Percentiles rank a stretch among this genome's conserved stretches.
Conservation (phyloP, 2,113 vertebrate species). For the Pyrgilauda ruficollis region DNA sequence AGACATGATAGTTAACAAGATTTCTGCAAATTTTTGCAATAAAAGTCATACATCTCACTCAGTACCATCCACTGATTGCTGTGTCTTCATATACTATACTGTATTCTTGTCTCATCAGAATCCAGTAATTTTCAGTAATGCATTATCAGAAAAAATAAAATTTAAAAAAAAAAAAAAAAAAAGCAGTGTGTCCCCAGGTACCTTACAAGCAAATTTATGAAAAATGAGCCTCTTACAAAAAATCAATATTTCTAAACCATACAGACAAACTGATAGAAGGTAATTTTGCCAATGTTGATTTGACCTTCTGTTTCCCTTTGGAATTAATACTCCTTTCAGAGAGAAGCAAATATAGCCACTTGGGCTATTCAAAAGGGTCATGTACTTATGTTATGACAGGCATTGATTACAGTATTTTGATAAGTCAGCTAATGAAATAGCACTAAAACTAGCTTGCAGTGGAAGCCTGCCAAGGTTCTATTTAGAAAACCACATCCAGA, state of each 20-base stretch:
- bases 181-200: background rate
- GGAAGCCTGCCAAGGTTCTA: constrained; percentile 44
- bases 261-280: background rate
- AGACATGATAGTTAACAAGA: background rate
- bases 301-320: constrained; percentile 14
- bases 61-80: background rate
- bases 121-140: background rate
- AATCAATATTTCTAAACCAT: background rate
- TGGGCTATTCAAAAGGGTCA: background rate
- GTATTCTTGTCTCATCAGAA: background rate
- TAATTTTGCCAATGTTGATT: background rate
- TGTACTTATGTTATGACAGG: constrained; percentile 51
- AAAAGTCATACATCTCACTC: background rate
- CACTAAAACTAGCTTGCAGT: constrained; percentile 24
- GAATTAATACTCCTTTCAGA: background rate
- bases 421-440: constrained; percentile 62
- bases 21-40: background rate
- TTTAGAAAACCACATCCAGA: constrained; percentile 44
- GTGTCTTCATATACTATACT: background rate
- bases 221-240: background rate
- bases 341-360: background rate
- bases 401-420: constrained; percentile 57
- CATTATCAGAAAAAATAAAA: background rate
- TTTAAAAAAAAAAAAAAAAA: background rate
- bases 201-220: background rate